phyloP scores from a whole-genome alignment of 1,140 invertebrate species.

The Tachypleus tridentatus region DNA sequence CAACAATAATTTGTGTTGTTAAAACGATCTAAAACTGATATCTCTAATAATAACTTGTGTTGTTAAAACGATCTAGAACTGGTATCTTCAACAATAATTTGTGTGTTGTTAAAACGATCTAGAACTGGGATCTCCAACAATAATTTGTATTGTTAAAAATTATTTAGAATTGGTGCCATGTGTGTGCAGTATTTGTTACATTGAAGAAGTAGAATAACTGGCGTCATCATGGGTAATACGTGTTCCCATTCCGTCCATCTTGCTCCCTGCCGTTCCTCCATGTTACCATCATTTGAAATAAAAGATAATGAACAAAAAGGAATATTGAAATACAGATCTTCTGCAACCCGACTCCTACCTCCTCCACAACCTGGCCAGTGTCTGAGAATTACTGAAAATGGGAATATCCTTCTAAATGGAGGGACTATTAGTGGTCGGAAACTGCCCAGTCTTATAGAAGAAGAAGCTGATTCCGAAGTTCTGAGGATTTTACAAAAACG shows the following conservation, averaged over 20 bases:
- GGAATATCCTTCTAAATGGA: conserved; percentile 58
- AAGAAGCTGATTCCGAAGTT: conserved; percentile 5
- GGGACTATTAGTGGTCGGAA: conserved; percentile 56
- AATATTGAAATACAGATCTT: conserved; percentile 5
- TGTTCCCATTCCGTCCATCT: neutral
- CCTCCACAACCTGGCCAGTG: conserved; percentile 44
- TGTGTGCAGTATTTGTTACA: too few relatives aligned
- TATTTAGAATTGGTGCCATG: too few relatives aligned
- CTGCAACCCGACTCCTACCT: conserved; percentile 43
- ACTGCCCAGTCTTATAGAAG: neutral
- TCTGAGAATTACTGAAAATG: conserved; percentile 59
- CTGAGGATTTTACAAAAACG: conserved; percentile 7
- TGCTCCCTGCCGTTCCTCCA: neutral
- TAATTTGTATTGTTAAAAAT: too few relatives aligned
- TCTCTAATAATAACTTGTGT: too few relatives aligned
- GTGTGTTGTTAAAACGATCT: too few relatives aligned
- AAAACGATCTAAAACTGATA: too few relatives aligned
- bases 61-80: too few relatives aligned
- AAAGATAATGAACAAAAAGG: neutral
- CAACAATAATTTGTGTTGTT: too few relatives aligned
- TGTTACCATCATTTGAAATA: neutral
- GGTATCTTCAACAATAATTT: too few relatives aligned
- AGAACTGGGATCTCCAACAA: too few relatives aligned
- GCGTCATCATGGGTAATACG: neutral
- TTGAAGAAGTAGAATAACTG: neutral